phyloP scores from a whole-genome alignment of 2,113 vertebrate genomes.

The Callocephalon fimbriatum region DNA sequence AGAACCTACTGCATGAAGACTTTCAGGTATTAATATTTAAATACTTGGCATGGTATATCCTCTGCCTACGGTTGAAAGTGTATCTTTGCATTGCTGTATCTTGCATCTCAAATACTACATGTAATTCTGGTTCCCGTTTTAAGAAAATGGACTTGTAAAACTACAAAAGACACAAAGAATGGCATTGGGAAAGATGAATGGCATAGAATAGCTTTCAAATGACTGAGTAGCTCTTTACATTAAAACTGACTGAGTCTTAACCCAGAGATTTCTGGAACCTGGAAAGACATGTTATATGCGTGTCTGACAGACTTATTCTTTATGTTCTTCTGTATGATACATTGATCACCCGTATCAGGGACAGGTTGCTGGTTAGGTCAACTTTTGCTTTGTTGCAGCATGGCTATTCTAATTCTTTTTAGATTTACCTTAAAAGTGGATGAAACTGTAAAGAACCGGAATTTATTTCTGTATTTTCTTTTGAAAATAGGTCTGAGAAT shows the following conservation, averaged over 20 bases:
- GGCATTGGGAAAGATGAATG: not conserved
- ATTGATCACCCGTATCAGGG: not conserved
- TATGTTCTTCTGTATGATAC: not conserved
- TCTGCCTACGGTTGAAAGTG: not conserved
- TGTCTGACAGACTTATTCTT: not conserved
- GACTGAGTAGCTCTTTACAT: not conserved
- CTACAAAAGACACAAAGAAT: not conserved
- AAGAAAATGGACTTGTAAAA: not conserved
- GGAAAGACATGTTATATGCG: not conserved
- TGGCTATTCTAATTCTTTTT: not conserved
- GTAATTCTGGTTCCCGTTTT: not conserved
- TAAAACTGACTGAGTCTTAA: not conserved
- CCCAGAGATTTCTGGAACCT: not conserved
- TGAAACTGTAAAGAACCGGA: not conserved
- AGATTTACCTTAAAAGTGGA: not conserved
- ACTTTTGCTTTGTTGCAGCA: not conserved
- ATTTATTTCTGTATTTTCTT: conserved; percentile 28
- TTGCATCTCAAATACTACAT: not conserved
- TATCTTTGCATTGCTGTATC: not conserved
- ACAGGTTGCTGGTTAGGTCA: not conserved
- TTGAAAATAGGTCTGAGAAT: conserved; percentile 83
- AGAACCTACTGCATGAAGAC: not conserved
- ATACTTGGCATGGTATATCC: not conserved
- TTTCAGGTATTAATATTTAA: not conserved
- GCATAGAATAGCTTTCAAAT: not conserved